phyloP scores from a whole-genome alignment of 2,888 invertebrate species.

The Andrena bucephala region DNA sequence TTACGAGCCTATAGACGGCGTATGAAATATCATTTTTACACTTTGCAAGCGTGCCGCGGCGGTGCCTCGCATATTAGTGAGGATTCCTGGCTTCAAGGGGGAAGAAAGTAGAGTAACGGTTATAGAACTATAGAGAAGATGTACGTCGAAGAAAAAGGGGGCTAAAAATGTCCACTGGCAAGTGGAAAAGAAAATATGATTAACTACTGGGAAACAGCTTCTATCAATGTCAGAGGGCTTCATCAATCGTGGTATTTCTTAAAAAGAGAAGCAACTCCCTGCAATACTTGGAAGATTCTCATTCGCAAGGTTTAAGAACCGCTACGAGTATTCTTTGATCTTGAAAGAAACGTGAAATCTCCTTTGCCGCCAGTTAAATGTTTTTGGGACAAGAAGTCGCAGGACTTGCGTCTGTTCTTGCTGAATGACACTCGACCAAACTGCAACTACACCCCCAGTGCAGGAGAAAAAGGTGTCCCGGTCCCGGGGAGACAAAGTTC shows the following conservation, averaged over 20 bases:
- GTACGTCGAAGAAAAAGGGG: no score
- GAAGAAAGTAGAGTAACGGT: background rate
- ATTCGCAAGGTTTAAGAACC: no score
- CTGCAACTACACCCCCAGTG: constrained; percentile 3
- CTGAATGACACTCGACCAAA: constrained; percentile 13
- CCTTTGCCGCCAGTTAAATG: background rate
- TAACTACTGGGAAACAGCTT: no score
- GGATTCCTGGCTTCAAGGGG: background rate
- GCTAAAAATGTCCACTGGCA: no score
- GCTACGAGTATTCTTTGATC: no score
- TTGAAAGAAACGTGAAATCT: no score
- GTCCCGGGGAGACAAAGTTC: constrained; percentile 29
- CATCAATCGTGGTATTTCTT: no score
- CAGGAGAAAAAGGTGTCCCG: constrained; percentile 19
- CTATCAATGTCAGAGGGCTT: no score
- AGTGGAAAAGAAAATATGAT: no score
- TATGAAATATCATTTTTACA: constrained; percentile 52
- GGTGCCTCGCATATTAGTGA: background rate
- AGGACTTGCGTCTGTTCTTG: constrained; percentile 28
- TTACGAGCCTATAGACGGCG: constrained; percentile 44
- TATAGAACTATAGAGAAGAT: background rate
- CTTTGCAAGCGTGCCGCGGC: background rate
- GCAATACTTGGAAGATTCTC: no score
- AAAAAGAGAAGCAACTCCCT: no score
- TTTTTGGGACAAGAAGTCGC: background rate